A percentile compares a stretch with the other conserved stretches of the same genome.
Conservation (phyloP, 53 echinoderm and acorn worm species). For the Apostichopus leukothele region DNA sequence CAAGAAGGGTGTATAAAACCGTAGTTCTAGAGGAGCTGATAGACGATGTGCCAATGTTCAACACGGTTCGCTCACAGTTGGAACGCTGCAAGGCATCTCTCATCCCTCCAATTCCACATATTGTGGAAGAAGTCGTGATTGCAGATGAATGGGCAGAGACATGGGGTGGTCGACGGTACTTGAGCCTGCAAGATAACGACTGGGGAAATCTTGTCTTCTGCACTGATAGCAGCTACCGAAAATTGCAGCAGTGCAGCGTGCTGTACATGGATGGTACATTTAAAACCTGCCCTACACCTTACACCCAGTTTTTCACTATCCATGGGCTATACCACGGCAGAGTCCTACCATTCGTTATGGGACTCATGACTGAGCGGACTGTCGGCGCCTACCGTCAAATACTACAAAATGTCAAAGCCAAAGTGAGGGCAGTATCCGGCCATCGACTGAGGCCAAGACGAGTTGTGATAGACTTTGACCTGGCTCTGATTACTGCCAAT, state of each 20-base stretch:
- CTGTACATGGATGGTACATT: slow-evolving; percentile 61
- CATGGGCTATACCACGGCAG: slow-evolving; percentile 42
- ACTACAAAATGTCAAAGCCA: slow-evolving; percentile 27
- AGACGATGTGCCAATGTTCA: slow-evolving; percentile 32
- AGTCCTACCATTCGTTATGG: slow-evolving; percentile 49
- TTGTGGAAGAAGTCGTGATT: slow-evolving; percentile 45
- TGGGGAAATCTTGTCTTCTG: slow-evolving; percentile 34
- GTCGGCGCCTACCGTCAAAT: slow-evolving; percentile 31
- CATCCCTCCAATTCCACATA: slow-evolving; percentile 27
- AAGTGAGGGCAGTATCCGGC: slow-evolving; percentile 26
- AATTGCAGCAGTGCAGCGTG: neutral
- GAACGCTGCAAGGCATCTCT: slow-evolving; percentile 23
- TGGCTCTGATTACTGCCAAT: slow-evolving; percentile 33
- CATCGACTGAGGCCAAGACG: slow-evolving; percentile 34
- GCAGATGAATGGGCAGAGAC: slow-evolving; percentile 35
- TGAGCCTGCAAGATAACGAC: slow-evolving; percentile 40
- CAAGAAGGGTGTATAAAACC: slow-evolving; percentile 22
- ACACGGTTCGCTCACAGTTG: slow-evolving; percentile 34
- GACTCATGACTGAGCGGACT: slow-evolving; percentile 36
- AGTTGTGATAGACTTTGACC: slow-evolving; percentile 48
- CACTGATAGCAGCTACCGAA: slow-evolving; percentile 28
- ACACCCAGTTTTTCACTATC: slow-evolving; percentile 50
- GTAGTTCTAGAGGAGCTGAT: slow-evolving; percentile 8
- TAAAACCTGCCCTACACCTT: slow-evolving; percentile 41
- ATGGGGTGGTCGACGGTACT: slow-evolving; percentile 14